A percentile compares a stretch with the other conserved stretches of the same genome.
Conservation (phyloP, 2,797 vertebrate genomes). For the Artibeus lituratus region DNA sequence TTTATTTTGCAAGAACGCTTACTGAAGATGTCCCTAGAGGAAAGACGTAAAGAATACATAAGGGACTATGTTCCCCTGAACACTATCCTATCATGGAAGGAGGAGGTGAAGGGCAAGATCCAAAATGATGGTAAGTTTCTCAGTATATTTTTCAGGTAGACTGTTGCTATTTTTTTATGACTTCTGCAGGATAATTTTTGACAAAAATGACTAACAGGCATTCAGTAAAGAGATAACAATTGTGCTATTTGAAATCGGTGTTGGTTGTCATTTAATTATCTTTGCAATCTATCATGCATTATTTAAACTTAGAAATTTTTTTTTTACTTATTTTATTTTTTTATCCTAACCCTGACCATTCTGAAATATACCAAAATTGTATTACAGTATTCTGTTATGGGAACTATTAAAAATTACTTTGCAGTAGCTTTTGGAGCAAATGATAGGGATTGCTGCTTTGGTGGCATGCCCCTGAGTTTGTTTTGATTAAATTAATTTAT, state of each 20-base stretch:
- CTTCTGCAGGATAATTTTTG: not conserved
- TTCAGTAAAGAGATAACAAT: constrained; percentile 14
- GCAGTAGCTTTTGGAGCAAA: not conserved
- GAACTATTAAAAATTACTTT: not conserved
- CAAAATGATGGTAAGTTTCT: constrained; percentile 83
- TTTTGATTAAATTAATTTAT: constrained; percentile 36
- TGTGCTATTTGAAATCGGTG: constrained; percentile 45
- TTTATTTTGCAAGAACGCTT: constrained; percentile 88
- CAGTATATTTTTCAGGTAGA: constrained; percentile 34
- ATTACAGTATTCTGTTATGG: not conserved
- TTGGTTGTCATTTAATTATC: constrained; percentile 28
- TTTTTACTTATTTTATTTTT: not conserved
- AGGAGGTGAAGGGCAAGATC: constrained; percentile 85
- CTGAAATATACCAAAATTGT: not conserved
- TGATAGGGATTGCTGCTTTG: constrained; percentile 31
- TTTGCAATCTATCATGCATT: not conserved
- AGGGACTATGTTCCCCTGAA: constrained; percentile 89
- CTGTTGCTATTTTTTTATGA: constrained; percentile 2
- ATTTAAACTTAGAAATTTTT: constrained; percentile 21
- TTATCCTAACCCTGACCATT: not conserved
- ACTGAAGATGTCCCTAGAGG: constrained; percentile 90
- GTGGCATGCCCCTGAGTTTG: not conserved
- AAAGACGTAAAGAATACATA: constrained; percentile 93
- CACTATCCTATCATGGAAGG: constrained; percentile 89
- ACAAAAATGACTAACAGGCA: constrained; percentile 22